Conservation (phyloP, 2,113 vertebrate species). For the Calidris pygmaea region DNA sequence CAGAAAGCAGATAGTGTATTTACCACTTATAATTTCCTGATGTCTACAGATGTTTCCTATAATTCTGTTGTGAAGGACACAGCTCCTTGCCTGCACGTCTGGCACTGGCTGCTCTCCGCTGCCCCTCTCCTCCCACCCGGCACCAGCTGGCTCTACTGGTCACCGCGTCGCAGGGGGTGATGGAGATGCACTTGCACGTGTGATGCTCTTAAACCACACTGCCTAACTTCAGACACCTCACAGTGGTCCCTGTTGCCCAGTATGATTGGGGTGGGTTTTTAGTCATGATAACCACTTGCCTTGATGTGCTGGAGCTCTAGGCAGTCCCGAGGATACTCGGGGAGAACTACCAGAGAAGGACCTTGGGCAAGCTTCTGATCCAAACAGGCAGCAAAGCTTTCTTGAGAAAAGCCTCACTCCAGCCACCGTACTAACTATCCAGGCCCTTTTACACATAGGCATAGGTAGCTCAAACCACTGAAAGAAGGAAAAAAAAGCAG, state of each 20-base stretch:
- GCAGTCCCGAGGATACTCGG: neutral
- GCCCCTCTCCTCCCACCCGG: neutral
- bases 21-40: neutral
- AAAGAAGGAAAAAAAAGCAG: neutral
- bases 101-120: neutral
- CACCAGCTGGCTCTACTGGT: neutral
- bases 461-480: neutral
- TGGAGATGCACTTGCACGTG: neutral
- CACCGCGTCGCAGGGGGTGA: neutral
- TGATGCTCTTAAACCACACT: neutral
- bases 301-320: neutral
- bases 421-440: neutral
- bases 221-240: neutral
- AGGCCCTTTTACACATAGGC: neutral
- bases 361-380: neutral
- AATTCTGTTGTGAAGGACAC: neutral
- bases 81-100: neutral
- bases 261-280: neutral
- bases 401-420: neutral
- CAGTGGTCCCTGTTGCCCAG: neutral
- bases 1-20: neutral
- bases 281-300: neutral
- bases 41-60: slow-evolving; percentile 19
- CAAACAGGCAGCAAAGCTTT: neutral
- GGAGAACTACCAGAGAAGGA: neutral